Percentiles rank a stretch among this genome's conserved stretches.
Evolutionary conservation across 1,140 invertebrate genomes (phyloP).

Genomic region (Sesamia nonagrioides): DNA sequence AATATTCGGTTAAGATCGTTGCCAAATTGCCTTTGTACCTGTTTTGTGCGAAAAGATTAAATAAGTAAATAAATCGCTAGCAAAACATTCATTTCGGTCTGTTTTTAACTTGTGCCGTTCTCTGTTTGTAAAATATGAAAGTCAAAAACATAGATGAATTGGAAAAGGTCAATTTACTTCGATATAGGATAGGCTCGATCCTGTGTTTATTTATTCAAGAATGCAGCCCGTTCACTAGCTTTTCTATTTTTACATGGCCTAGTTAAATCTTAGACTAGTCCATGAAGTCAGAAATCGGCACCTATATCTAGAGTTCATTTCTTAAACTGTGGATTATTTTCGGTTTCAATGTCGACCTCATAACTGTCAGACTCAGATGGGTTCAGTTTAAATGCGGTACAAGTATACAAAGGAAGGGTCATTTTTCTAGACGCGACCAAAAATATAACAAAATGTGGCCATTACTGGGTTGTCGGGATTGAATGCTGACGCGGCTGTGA

Average conservation of each 20-base stretch:
- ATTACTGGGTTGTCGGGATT: slow-evolving; percentile 30
- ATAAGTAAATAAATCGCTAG: no score
- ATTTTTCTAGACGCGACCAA: slow-evolving; percentile 7
- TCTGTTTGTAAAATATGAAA: background rate
- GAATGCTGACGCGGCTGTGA: slow-evolving; percentile 17
- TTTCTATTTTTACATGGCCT: slow-evolving; percentile 7
- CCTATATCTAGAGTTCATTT: background rate
- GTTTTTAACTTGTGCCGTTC: background rate
- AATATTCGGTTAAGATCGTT: background rate
- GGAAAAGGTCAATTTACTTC: background rate
- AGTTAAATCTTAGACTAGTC: background rate
- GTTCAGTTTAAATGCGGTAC: background rate
- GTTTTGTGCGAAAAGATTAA: no score
- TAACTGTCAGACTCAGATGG: background rate
- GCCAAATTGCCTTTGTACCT: background rate
- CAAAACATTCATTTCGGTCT: background rate
- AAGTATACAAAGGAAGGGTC: background rate
- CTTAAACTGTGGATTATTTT: background rate
- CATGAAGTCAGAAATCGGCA: background rate
- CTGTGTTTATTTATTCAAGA: slow-evolving; percentile 1
- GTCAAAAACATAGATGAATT: background rate
- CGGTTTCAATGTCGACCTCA: background rate
- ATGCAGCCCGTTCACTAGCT: background rate
- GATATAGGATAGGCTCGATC: background rate
- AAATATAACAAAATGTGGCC: slow-evolving; percentile 30